These are phyloP conservation scores for Datnioides undecimradiatus DNA, from an alignment of 2,113 vertebrate species.

Conservation along the genomic window DNA sequence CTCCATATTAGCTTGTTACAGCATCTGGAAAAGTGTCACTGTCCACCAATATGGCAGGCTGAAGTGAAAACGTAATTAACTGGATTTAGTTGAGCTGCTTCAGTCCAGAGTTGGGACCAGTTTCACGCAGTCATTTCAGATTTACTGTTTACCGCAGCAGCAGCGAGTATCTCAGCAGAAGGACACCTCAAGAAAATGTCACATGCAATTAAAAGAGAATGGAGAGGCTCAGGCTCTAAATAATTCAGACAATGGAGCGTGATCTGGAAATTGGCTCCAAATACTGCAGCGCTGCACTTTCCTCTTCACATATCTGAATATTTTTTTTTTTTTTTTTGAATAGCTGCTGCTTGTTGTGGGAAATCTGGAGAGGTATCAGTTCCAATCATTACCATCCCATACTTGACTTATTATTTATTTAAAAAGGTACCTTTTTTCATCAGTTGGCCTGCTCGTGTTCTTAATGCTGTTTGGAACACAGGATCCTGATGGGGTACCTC, in stretches of 20 bases:
- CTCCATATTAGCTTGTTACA: background rate
- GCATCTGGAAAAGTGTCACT: conserved; percentile 12
- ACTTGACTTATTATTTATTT: conserved; percentile 22
- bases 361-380: conserved; percentile 5
- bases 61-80: conserved; percentile 35
- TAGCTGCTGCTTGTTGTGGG: background rate
- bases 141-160: conserved; percentile 72
- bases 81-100: conserved; percentile 13
- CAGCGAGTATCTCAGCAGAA: conserved; percentile 60
- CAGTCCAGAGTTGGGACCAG: conserved; percentile 16
- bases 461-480: background rate
- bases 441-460: background rate
- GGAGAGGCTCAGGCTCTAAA: conserved; percentile 73
- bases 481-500: background rate
- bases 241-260: conserved; percentile 79
- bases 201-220: conserved; percentile 80
- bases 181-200: conserved; percentile 80
- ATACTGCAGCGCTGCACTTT: conserved; percentile 65
- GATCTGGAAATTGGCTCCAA: conserved; percentile 69
- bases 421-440: background rate
- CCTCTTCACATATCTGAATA: conserved; percentile 9
- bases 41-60: background rate
- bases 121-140: conserved; percentile 64
- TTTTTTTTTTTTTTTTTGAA: too few relatives aligned
- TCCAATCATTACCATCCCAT: conserved; percentile 6